Evolutionary conservation across 2,888 invertebrate genomes (phyloP), one percentile per base, ranked within the genome.

Genomic region (Pseudococcus jackbeardsleyi): DNA sequence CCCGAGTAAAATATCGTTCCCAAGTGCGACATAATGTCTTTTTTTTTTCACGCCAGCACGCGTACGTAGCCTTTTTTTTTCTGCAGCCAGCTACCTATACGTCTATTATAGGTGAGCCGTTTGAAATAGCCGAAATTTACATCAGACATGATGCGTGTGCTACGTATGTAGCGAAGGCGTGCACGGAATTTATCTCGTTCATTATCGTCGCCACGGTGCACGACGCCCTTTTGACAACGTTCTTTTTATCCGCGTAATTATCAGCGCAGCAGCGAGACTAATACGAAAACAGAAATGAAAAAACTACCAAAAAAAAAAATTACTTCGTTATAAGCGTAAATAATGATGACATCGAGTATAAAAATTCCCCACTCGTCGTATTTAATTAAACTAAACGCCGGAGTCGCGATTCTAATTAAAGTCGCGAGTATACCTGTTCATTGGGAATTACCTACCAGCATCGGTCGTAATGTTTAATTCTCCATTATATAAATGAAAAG

Each of bases 21-120:
- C 86, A 19, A 22, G 77, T 46, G 86, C 86, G 86, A 86, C 72
- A 86, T 86, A 86, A 86, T 72, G 86, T 86, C 86, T 68, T 72
- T 72, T 46, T 48, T 46, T 39, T 72, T 33, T 33, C 15, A 0
- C 11, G 11, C n/a, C 19, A 68, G 46, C 86, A 54, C 48, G 46
- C 19, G 77, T 77, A 33, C 33, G 5, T 39, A 77, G 7, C 72
- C 11, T 77, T 77, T 77, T 77, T 77, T 77, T 64, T n/a, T n/a
- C n/a, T n/a, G n/a, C n/a, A n/a, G n/a, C 22, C 26, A 33, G 8
- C 15, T 85, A 54, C 50, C 17, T 42, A 68, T 85, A 85, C 11
- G 64, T 64, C 42, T 42, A 42, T 42, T 42, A 72, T 86, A 86
- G 86, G 50, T 86, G 59, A 72, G 68, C n/a, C 19, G 85, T 85